A percentile compares a stretch with the other conserved stretches of the same genome.
phyloP scores from a whole-genome alignment of 2,888 invertebrate species.

The Phymatocera aterrima region DNA sequence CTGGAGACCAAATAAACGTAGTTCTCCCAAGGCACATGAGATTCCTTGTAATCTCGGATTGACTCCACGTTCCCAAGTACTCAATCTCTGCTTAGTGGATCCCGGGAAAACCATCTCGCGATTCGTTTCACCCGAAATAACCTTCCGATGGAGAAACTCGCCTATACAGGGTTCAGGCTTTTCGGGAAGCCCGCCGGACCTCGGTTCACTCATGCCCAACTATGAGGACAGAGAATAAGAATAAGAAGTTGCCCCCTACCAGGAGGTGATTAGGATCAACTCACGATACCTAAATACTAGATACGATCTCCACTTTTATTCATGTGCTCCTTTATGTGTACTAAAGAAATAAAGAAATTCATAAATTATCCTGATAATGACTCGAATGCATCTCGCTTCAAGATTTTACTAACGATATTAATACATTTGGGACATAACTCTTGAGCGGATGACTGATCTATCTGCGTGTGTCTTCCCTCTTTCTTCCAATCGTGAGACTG shows the following conservation, averaged over 20 bases:
- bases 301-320: constrained; percentile 1
- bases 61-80: not conserved
- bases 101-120: constrained; percentile 3
- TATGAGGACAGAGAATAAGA: not conserved
- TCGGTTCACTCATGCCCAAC: not conserved
- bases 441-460: too few species aligned
- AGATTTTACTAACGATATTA: not conserved
- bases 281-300: not conserved
- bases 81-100: not conserved
- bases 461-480: too few species aligned
- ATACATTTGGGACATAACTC: not conserved
- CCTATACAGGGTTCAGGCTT: not conserved
- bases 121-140: constrained; percentile 10
- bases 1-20: not conserved
- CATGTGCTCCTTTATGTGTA: not conserved
- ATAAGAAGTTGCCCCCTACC: not conserved
- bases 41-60: not conserved
- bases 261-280: constrained; percentile 6
- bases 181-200: not conserved
- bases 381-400: not conserved
- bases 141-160: not conserved
- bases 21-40: not conserved
- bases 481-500: too few species aligned
- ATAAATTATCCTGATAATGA: constrained; percentile 14
- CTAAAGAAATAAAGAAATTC: constrained; percentile 5